Percentiles rank a stretch among this genome's conserved stretches.
Conservation (phyloP, 2,797 vertebrate species). For the Dermochelys coriacea region DNA sequence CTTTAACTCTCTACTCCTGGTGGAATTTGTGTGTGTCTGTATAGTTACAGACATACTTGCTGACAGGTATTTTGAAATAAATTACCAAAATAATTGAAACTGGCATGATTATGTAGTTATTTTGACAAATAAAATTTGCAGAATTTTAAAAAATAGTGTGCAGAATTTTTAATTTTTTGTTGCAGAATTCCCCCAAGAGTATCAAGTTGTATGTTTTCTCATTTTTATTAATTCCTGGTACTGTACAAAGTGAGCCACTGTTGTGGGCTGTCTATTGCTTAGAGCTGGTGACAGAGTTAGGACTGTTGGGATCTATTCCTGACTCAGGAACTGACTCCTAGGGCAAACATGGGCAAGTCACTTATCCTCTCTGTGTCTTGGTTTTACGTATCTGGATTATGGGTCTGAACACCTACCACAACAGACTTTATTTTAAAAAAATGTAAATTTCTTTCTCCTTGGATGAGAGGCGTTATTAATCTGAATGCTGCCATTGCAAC, state of each 20-base stretch:
- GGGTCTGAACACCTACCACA: not conserved
- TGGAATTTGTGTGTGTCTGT: too few species aligned
- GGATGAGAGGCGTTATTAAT: not conserved
- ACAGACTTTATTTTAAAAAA: not conserved
- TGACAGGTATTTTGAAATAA: too few species aligned
- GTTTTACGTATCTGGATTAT: not conserved
- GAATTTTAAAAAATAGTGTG: too few species aligned
- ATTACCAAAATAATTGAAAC: too few species aligned
- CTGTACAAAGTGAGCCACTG: not conserved
- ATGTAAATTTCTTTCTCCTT: not conserved
- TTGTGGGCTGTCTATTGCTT: not conserved
- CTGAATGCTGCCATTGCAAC: not conserved
- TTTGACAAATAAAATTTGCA: too few species aligned
- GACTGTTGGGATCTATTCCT: not conserved
- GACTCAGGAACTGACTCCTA: not conserved
- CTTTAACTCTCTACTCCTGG: too few species aligned
- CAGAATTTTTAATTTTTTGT: too few species aligned
- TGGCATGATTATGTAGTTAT: too few species aligned
- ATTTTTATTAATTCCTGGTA: not conserved
- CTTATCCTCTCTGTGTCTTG: accelerated
- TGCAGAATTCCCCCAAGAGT: too few species aligned
- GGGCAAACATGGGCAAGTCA: not conserved
- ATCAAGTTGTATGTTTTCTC: accelerated
- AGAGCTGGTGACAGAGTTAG: not conserved
- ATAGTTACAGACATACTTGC: too few species aligned